Percentiles rank a stretch among this genome's conserved stretches.
Evolutionary conservation across 1,140 invertebrate genomes (phyloP).

Genomic region (Aphelenchoides fujianensis): DNA sequence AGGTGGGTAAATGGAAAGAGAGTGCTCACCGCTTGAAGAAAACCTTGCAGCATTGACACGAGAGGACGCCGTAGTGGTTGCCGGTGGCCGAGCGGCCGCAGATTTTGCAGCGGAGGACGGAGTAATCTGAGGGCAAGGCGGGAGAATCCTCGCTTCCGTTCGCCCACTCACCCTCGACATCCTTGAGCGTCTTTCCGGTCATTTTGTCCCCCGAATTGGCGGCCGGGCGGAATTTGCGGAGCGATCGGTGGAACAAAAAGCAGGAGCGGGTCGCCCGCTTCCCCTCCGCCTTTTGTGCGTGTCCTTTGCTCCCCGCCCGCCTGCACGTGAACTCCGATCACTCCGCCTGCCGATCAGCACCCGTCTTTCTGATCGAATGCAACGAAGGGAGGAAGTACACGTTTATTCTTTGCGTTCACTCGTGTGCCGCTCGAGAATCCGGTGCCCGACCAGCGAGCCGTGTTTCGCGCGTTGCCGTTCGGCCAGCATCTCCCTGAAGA

Average conservation of each 20-base stretch:
- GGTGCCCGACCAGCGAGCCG: conserved; percentile 36
- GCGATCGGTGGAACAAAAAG: not conserved
- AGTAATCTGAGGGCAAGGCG: not conserved
- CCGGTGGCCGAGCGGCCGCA: conserved; percentile 67
- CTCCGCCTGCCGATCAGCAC: not conserved
- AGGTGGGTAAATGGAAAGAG: too few relatives aligned
- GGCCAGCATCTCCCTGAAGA: conserved; percentile 37
- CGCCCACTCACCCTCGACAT: not conserved
- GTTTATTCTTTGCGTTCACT: not conserved
- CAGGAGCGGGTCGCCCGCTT: not conserved
- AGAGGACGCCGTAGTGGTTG: conserved; percentile 88
- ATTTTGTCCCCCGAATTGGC: not conserved
- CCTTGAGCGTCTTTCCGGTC: not conserved
- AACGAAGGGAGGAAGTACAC: too few relatives aligned
- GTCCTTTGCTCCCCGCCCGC: not conserved
- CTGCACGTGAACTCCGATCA: not conserved
- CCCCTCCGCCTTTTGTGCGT: not conserved
- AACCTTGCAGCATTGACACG: conserved; percentile 73
- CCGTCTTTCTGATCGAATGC: not conserved
- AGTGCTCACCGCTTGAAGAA: conserved; percentile 39
- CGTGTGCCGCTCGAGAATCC: conserved; percentile 35
- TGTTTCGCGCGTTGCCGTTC: conserved; percentile 30
- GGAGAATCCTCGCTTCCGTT: not conserved
- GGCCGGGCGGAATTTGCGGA: not conserved
- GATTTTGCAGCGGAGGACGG: conserved; percentile 12